These are phyloP conservation scores for Dasysyrphus albostriatus DNA, from an alignment of 2,888 invertebrate species.

Conservation along the genomic window DNA sequence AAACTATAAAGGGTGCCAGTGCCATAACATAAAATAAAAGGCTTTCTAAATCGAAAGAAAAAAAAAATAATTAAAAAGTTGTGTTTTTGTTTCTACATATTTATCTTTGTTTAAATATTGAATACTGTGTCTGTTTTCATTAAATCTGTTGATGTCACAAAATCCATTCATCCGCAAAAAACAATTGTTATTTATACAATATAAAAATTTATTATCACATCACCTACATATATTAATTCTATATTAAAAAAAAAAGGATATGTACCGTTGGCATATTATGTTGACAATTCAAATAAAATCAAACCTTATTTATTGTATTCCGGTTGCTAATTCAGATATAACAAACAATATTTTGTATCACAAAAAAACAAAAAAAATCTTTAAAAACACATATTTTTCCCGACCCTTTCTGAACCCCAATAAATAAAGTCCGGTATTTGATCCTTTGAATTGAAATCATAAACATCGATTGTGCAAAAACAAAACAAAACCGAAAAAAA, in stretches of 20 bases:
- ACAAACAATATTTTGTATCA: slow-evolving; percentile 7
- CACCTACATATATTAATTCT: too few relatives aligned
- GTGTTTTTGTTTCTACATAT: too few relatives aligned
- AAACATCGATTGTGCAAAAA: slow-evolving; percentile 58
- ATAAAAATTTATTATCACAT: too few relatives aligned
- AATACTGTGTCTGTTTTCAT: too few relatives aligned
- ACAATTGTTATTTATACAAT: too few relatives aligned
- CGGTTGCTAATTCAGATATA: slow-evolving; percentile 34
- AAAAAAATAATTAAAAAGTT: too few relatives aligned
- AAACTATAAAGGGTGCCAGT: too few relatives aligned
- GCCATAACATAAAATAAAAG: too few relatives aligned
- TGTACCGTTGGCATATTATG: neutral
- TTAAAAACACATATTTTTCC: slow-evolving; percentile 32
- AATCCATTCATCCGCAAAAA: too few relatives aligned
- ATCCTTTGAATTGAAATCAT: slow-evolving; percentile 34
- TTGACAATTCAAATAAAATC: slow-evolving; percentile 19
- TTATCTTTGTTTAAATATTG: too few relatives aligned
- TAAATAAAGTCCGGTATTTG: slow-evolving; percentile 53
- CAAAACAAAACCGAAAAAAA: slow-evolving; percentile 21
- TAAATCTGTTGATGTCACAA: too few relatives aligned
- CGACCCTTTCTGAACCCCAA: slow-evolving; percentile 20
- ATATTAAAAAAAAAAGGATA: neutral
- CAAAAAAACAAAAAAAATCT: neutral
- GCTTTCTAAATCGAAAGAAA: too few relatives aligned
- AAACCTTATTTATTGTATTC: slow-evolving; percentile 26